These are phyloP conservation scores for Passer domesticus DNA, from an alignment of 2,113 vertebrate species.

Conservation along the genomic window DNA sequence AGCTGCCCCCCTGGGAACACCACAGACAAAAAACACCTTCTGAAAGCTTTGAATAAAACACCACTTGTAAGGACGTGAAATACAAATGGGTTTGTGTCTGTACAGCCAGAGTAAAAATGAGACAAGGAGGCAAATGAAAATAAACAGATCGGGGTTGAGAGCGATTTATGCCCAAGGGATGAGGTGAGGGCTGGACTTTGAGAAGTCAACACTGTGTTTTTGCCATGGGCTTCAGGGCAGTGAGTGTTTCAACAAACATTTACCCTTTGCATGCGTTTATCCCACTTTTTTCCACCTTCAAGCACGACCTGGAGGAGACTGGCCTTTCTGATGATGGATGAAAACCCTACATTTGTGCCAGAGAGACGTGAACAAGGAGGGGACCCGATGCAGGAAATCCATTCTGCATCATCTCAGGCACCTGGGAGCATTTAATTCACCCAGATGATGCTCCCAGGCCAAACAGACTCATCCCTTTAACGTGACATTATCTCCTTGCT, in stretches of 20 bases:
- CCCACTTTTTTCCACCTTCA: not conserved
- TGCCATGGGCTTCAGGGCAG: not conserved
- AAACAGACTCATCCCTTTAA: slow-evolving; percentile 33
- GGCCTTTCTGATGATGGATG: not conserved
- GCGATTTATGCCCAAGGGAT: not conserved
- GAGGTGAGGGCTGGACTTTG: not conserved
- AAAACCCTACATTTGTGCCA: not conserved
- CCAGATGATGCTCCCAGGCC: not conserved
- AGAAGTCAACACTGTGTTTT: not conserved
- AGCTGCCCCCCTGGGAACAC: not conserved
- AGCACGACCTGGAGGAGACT: not conserved
- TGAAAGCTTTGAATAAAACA: slow-evolving; percentile 20
- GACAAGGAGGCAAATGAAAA: not conserved
- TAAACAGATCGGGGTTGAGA: not conserved
- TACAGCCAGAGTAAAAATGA: not conserved
- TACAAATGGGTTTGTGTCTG: not conserved
- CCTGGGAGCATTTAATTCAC: not conserved
- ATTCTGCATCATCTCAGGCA: not conserved
- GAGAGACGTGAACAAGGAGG: not conserved
- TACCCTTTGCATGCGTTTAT: not conserved
- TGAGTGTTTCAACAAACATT: not conserved
- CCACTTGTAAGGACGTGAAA: not conserved
- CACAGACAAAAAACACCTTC: not conserved
- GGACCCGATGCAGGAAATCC: not conserved
- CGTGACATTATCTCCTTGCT: not conserved